A percentile compares a stretch with the other conserved stretches of the same genome.
Conservation (phyloP, 2,113 vertebrate genomes). For the Megalops atlanticus region DNA sequence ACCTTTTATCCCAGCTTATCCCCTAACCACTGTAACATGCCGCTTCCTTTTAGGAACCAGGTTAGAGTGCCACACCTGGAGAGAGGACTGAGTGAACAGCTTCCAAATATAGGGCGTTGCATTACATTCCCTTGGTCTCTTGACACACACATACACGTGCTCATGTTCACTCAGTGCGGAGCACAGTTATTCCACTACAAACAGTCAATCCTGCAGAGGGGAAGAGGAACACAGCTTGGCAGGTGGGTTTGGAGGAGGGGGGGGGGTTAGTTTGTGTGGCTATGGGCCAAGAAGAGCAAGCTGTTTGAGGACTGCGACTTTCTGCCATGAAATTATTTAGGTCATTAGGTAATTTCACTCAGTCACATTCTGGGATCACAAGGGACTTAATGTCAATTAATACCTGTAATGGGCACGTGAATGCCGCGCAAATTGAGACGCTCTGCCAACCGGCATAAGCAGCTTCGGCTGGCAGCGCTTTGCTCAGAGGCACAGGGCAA, state of each 20-base stretch:
- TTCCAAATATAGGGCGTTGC: background rate
- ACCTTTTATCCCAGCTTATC: background rate
- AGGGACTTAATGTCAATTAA: slow-evolving; percentile 64
- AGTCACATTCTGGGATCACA: slow-evolving; percentile 57
- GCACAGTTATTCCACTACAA: background rate
- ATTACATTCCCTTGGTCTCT: background rate
- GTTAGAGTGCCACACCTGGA: background rate
- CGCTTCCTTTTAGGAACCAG: background rate
- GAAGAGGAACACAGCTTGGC: slow-evolving; percentile 1
- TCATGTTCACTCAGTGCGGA: background rate
- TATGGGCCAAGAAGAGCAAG: slow-evolving; percentile 42
- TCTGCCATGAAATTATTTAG: slow-evolving; percentile 65
- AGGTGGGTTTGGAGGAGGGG: slow-evolving; percentile 32
- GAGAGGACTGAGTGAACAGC: background rate
- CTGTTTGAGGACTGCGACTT: slow-evolving; percentile 44
- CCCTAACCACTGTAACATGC: background rate
- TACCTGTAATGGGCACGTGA: slow-evolving; percentile 53
- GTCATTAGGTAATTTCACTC: slow-evolving; percentile 69
- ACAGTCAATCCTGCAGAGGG: background rate
- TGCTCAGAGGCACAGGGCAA: background rate
- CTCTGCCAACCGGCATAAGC: slow-evolving; percentile 40
- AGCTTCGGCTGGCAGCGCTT: background rate
- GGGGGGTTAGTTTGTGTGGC: no score
- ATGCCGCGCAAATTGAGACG: slow-evolving; percentile 43
- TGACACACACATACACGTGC: background rate